Evolutionary conservation across 2,888 invertebrate species (phyloP).

Genomic region (Ormyrus pomaceus): DNA sequence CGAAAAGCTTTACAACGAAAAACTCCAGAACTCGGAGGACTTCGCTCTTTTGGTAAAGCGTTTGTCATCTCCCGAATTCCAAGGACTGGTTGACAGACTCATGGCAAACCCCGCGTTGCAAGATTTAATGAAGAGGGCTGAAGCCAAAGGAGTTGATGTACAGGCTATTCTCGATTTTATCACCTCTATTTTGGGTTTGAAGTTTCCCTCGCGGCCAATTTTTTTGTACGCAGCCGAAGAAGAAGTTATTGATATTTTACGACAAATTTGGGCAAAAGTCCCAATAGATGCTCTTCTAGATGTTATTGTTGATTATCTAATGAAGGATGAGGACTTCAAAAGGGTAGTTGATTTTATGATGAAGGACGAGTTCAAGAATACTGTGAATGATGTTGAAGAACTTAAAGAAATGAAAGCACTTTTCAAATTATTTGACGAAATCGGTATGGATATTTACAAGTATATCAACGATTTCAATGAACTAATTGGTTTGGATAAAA

Average conservation of each 20-base stretch:
- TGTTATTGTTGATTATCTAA: constrained; percentile 46
- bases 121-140: constrained; percentile 53
- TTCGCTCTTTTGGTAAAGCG: constrained; percentile 63
- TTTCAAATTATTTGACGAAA: constrained; percentile 52
- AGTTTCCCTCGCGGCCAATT: constrained; percentile 56
- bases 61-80: constrained; percentile 60
- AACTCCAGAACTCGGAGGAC: constrained; percentile 63
- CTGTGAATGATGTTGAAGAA: constrained; percentile 59
- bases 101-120: constrained; percentile 39
- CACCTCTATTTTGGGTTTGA: constrained; percentile 56
- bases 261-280: constrained; percentile 56
- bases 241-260: constrained; percentile 53
- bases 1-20: constrained; percentile 64
- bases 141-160: constrained; percentile 62
- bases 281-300: constrained; percentile 54
- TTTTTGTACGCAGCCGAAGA: constrained; percentile 5
- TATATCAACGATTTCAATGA: constrained; percentile 54
- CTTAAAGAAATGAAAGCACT: constrained; percentile 55
- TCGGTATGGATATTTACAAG: constrained; percentile 57
- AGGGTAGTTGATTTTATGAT: constrained; percentile 58
- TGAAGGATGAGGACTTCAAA: constrained; percentile 61
- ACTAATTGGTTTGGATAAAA: constrained; percentile 31
- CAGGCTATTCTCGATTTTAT: constrained; percentile 51
- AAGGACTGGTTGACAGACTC: constrained; percentile 59
- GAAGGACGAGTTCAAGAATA: constrained; percentile 59